phyloP scores from a whole-genome alignment of 2,888 invertebrate species.

The Teleogryllus oceanicus region DNA sequence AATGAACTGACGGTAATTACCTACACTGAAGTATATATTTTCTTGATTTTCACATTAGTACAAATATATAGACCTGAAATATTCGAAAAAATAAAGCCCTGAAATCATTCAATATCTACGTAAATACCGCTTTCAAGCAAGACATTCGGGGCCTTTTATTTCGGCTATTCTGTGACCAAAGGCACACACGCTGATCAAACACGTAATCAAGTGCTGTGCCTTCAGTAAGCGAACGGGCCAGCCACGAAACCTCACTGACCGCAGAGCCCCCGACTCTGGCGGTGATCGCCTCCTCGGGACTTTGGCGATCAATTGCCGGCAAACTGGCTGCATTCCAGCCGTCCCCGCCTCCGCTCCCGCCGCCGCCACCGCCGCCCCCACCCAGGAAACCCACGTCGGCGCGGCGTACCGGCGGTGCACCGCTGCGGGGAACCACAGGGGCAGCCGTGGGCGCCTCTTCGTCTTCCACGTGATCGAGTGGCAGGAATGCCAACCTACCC shows the following conservation, averaged over 20 bases:
- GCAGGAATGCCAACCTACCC: constrained; percentile 6
- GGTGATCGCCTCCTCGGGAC: neutral
- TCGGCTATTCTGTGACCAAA: no score
- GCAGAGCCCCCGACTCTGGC: neutral
- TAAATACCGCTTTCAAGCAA: no score
- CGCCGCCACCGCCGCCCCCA: neutral
- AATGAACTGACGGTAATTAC: no score
- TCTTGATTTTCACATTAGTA: no score
- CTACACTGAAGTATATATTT: no score
- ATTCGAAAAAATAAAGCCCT: no score
- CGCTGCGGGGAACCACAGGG: constrained; percentile 7
- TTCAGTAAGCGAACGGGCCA: neutral
- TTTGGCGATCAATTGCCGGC: neutral
- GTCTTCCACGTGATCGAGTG: constrained; percentile 18
- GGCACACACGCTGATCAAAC: neutral
- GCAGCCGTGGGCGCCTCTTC: neutral
- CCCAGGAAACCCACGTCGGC: neutral
- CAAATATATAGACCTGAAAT: no score
- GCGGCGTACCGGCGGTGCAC: neutral
- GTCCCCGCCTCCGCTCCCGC: neutral
- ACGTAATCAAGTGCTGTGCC: neutral
- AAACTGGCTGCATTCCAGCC: neutral
- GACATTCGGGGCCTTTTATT: no score
- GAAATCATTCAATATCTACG: no score
- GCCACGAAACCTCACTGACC: neutral